A percentile compares a stretch with the other conserved stretches of the same genome.
These are phyloP conservation scores for Montipora foliosa DNA, from an alignment of 64 coral and sea anemone species.

Conservation along the genomic window DNA sequence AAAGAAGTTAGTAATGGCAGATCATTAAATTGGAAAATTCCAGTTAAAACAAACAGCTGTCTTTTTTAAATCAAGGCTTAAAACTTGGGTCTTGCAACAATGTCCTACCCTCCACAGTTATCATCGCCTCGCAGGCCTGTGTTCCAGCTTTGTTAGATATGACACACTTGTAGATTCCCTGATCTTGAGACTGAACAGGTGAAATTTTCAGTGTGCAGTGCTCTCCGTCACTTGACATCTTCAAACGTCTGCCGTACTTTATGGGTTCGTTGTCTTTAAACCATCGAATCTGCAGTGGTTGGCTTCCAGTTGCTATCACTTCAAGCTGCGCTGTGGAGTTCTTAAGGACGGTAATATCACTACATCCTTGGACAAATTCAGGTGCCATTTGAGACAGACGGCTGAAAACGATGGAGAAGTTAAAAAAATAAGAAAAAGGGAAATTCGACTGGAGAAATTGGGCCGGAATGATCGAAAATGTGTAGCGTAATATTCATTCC, in stretches of 20 bases:
- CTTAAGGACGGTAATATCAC: slow-evolving; percentile 54
- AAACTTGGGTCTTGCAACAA: not conserved
- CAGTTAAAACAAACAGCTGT: too few relatives aligned
- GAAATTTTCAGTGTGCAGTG: slow-evolving; percentile 79
- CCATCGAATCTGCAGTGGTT: slow-evolving; percentile 90
- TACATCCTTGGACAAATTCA: slow-evolving; percentile 79
- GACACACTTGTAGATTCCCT: slow-evolving; percentile 93
- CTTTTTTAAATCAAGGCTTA: too few relatives aligned
- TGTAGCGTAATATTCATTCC: too few relatives aligned
- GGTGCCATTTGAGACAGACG: slow-evolving; percentile 88
- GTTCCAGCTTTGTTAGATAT: slow-evolving; percentile 94
- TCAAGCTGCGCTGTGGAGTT: slow-evolving; percentile 72
- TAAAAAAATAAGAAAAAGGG: not conserved
- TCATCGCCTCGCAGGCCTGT: slow-evolving; percentile 75
- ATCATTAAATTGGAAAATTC: too few relatives aligned
- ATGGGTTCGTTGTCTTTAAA: slow-evolving; percentile 89
- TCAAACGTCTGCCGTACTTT: slow-evolving; percentile 75
- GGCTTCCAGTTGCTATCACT: slow-evolving; percentile 79
- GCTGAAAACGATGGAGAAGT: not conserved
- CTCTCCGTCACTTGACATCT: slow-evolving; percentile 93
- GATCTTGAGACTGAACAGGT: slow-evolving; percentile 71
- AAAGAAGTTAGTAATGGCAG: too few relatives aligned
- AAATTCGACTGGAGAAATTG: too few relatives aligned
- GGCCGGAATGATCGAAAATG: too few relatives aligned
- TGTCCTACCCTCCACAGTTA: slow-evolving; percentile 81